Percentiles rank a stretch among this genome's conserved stretches.
These are phyloP conservation scores for Phrynosoma blainvillii DNA, from an alignment of 2,113 vertebrate species.

Conservation along the genomic window DNA sequence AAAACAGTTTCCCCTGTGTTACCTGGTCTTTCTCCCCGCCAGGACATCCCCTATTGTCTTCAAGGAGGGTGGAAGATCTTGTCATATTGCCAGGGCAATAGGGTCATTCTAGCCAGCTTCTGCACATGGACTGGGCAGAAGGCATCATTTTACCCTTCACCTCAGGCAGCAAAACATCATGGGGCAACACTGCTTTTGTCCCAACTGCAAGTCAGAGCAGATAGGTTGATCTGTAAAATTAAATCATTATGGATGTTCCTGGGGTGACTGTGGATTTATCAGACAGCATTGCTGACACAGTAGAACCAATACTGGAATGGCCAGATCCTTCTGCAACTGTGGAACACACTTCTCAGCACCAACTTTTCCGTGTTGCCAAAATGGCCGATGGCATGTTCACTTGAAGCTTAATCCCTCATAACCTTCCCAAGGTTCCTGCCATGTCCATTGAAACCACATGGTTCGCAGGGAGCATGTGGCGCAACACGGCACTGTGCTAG, in stretches of 20 bases:
- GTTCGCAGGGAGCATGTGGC: background rate
- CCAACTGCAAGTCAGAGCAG: background rate
- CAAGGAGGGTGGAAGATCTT: background rate
- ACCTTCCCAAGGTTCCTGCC: constrained; percentile 37
- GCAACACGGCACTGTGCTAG: background rate
- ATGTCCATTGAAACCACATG: rapidly evolving
- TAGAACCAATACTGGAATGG: background rate
- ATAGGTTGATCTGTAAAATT: background rate
- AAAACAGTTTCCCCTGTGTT: background rate
- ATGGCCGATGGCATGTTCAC: background rate
- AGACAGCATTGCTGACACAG: background rate
- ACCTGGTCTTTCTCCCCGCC: background rate
- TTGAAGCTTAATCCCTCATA: constrained; percentile 51
- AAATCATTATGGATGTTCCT: background rate
- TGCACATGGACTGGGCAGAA: background rate
- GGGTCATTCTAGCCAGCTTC: background rate
- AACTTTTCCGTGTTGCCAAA: constrained; percentile 29
- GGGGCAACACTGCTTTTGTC: background rate
- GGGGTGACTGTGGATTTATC: background rate
- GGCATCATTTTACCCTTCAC: background rate
- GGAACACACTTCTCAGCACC: constrained; percentile 13
- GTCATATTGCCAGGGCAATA: background rate
- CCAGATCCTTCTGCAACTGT: background rate
- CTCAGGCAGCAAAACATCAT: background rate
- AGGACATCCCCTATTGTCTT: background rate